Evolutionary conservation across 2,888 invertebrate species (phyloP).

Genomic region (Pseudanteris insignis): DNA sequence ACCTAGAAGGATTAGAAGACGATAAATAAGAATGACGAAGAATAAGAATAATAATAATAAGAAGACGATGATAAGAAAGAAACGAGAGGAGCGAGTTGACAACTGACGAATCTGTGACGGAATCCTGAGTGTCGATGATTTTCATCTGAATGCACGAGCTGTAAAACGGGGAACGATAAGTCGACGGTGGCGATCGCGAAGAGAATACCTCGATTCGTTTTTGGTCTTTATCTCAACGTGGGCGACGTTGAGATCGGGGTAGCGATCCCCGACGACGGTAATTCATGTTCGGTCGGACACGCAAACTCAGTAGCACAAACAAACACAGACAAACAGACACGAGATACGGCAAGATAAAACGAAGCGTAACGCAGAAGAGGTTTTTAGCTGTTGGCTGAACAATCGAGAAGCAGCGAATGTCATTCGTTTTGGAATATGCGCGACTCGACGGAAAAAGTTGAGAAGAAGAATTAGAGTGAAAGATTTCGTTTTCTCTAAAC

Average conservation of each 20-base stretch:
- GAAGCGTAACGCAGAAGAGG: constrained; percentile 10
- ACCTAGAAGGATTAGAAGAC: too few species aligned
- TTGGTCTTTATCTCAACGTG: constrained; percentile 21
- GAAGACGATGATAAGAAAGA: too few species aligned
- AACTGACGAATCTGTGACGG: too few species aligned
- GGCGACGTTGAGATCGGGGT: constrained; percentile 18
- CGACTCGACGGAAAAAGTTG: constrained; percentile 43
- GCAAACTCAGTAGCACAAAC: constrained; percentile 36
- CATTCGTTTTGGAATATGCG: constrained; percentile 39
- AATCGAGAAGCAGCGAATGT: constrained; percentile 42
- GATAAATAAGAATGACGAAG: too few species aligned
- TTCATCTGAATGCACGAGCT: constrained; percentile 1
- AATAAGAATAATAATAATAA: too few species aligned
- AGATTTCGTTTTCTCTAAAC: constrained; percentile 46
- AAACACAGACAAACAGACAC: constrained; percentile 8
- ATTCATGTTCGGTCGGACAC: constrained; percentile 35
- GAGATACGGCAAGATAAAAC: constrained; percentile 5
- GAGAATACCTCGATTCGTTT: constrained; percentile 14
- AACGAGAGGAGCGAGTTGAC: too few species aligned
- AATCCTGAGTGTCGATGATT: constrained; percentile 6
- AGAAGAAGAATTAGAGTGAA: constrained; percentile 42
- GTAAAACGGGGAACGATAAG: constrained; percentile 3
- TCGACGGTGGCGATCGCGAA: constrained; percentile 1
- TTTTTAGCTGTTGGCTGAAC: constrained; percentile 35
- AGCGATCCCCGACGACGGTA: constrained; percentile 20